Conservation (phyloP, 2,888 invertebrate species). For the Catotricha subobsoleta region DNA sequence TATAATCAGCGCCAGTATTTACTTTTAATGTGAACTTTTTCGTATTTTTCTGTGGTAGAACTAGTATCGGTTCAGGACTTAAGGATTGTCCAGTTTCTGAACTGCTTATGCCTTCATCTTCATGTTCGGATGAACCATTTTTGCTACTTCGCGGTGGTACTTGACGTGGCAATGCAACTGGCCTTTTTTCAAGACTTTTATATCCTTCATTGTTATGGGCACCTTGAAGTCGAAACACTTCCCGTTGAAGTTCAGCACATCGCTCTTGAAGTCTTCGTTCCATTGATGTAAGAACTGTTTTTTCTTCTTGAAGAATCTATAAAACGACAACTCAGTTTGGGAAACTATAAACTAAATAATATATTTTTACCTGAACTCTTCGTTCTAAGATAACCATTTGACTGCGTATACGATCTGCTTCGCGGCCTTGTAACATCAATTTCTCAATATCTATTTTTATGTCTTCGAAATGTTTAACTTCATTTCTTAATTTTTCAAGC, state of each 20-base stretch:
- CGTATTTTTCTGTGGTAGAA: conserved; percentile 31
- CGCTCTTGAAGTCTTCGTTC: conserved; percentile 58
- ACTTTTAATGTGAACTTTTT: conserved; percentile 20
- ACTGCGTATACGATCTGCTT: conserved; percentile 49
- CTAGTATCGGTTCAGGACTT: conserved; percentile 43
- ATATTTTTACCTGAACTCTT: conserved; percentile 40
- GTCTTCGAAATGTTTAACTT: conserved; percentile 58
- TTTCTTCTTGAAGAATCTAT: conserved; percentile 59
- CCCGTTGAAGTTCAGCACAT: conserved; percentile 55
- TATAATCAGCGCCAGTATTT: conserved; percentile 4
- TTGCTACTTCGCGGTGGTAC: conserved; percentile 20
- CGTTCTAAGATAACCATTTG: conserved; percentile 53
- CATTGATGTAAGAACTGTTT: conserved; percentile 50
- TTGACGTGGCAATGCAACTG: conserved; percentile 24
- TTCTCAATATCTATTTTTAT: conserved; percentile 65
- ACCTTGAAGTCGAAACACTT: conserved; percentile 37
- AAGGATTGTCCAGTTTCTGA: conserved; percentile 54
- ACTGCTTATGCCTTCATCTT: conserved; percentile 77
- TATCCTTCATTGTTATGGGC: conserved; percentile 23
- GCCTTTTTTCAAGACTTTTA: conserved; percentile 22
- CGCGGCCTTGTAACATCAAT: conserved; percentile 47
- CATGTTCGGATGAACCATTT: conserved; percentile 52
- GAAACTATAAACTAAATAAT: conserved; percentile 3
- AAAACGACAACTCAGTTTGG: conserved; percentile 8
- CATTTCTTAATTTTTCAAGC: conserved; percentile 43